Conservation (phyloP, 2,797 vertebrate genomes). For the Pseudochromis fuscus region DNA sequence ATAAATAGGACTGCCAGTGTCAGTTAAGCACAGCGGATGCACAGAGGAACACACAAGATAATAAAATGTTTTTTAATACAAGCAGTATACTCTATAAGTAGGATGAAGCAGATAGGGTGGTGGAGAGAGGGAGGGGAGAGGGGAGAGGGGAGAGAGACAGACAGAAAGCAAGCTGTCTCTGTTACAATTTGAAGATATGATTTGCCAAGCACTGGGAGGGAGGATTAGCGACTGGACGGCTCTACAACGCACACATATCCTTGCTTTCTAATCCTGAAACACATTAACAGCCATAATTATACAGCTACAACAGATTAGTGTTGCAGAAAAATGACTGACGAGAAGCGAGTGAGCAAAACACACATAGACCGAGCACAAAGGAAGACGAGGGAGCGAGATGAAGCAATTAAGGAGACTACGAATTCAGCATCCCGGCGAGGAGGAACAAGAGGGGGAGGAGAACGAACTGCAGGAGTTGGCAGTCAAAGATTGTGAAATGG, state of each 20-base stretch:
- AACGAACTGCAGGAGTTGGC: conserved; percentile 8
- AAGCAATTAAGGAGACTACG: conserved; percentile 26
- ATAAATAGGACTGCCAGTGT: conserved; percentile 50
- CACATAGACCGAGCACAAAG: conserved; percentile 29
- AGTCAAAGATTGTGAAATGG: conserved; percentile 14
- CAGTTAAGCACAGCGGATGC: conserved; percentile 40
- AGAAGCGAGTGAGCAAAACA: conserved; percentile 50
- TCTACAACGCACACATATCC: conserved; percentile 48
- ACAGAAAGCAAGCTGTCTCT: conserved; percentile 55
- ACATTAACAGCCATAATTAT: conserved; percentile 81
- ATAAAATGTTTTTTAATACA: conserved; percentile 57
- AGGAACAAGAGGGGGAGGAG: neutral
- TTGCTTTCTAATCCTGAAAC: conserved; percentile 77
- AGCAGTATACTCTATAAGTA: conserved; percentile 48
- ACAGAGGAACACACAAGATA: conserved; percentile 43
- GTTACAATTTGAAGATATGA: conserved; percentile 64
- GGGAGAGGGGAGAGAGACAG: neutral
- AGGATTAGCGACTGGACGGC: conserved; percentile 69
- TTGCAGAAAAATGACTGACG: conserved; percentile 63
- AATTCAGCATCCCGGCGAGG: conserved; percentile 19
- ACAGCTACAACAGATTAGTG: conserved; percentile 77
- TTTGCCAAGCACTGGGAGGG: conserved; percentile 56
- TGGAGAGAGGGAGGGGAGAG: conserved; percentile 6
- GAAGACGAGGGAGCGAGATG: conserved; percentile 7
- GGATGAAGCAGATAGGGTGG: conserved; percentile 46